A percentile compares a stretch with the other conserved stretches of the same genome.
Conservation (phyloP, 2,113 vertebrate genomes). For the Lathamus discolor region DNA sequence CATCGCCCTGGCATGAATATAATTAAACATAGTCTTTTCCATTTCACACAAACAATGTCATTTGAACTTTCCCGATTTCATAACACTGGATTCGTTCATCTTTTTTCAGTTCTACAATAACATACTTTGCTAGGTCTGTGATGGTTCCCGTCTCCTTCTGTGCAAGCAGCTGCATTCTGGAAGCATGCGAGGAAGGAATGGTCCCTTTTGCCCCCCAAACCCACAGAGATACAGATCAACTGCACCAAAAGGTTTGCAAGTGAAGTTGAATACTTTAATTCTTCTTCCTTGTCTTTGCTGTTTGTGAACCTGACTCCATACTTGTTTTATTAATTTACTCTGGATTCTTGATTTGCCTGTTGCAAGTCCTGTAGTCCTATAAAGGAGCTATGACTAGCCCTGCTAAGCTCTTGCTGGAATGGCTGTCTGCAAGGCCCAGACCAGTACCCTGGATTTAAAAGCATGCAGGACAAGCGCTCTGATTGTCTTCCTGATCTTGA, state of each 20-base stretch:
- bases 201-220: not conserved
- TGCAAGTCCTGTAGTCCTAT: not conserved
- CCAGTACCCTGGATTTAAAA: slow-evolving; percentile 10
- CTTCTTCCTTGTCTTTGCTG: not conserved
- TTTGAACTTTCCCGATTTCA: not conserved
- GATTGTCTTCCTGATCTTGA: not conserved
- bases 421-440: not conserved
- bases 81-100: not conserved
- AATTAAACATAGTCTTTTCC: not conserved
- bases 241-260: not conserved
- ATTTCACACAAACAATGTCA: not conserved
- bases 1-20: not conserved
- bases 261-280: not conserved
- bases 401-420: slow-evolving; percentile 17
- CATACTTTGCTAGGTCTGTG: not conserved
- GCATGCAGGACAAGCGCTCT: not conserved
- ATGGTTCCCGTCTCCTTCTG: not conserved
- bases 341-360: slow-evolving; percentile 7
- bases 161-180: not conserved
- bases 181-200: not conserved
- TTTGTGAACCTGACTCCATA: not conserved
- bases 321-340: slow-evolving; percentile 37
- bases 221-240: not conserved
- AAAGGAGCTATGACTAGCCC: not conserved
- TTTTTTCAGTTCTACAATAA: not conserved